Evolutionary conservation across 2,888 invertebrate species (phyloP).

Genomic region (Hydroisotoma schaefferi): DNA sequence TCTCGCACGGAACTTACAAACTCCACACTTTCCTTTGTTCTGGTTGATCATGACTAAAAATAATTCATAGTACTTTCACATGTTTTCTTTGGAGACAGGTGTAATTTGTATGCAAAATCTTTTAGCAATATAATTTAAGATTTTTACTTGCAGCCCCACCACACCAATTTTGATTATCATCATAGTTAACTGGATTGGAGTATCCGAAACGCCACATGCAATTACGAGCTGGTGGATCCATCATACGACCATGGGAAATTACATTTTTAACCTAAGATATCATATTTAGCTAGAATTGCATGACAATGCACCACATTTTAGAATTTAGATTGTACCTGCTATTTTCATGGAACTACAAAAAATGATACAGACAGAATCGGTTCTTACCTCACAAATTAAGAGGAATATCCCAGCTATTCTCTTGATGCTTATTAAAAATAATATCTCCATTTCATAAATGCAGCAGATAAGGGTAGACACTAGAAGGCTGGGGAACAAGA

Average conservation of each 20-base stretch:
- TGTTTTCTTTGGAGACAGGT: background rate
- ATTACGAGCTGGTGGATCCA: conserved; percentile 90
- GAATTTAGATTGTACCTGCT: too few species aligned
- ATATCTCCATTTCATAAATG: too few species aligned
- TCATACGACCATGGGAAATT: conserved; percentile 73
- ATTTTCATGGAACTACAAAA: too few species aligned
- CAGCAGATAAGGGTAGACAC: too few species aligned
- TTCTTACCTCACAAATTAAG: conserved; percentile 4
- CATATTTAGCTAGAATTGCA: too few species aligned
- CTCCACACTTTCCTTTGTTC: conserved; percentile 31
- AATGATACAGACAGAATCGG: too few species aligned
- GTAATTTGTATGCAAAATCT: background rate
- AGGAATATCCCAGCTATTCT: background rate
- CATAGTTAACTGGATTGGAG: conserved; percentile 87
- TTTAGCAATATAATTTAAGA: background rate
- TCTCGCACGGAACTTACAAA: too few species aligned
- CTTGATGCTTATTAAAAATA: too few species aligned
- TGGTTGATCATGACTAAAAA: conserved; percentile 30
- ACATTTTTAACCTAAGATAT: conserved; percentile 21
- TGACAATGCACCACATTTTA: too few species aligned
- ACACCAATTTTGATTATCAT: conserved; percentile 90
- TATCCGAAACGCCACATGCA: conserved; percentile 94
- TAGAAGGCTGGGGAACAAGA: too few species aligned
- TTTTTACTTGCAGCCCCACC: conserved; percentile 76
- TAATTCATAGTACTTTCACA: conserved; percentile 2